Conservation (phyloP, 2,113 vertebrate genomes). For the Pangasianodon hypophthalmus region DNA sequence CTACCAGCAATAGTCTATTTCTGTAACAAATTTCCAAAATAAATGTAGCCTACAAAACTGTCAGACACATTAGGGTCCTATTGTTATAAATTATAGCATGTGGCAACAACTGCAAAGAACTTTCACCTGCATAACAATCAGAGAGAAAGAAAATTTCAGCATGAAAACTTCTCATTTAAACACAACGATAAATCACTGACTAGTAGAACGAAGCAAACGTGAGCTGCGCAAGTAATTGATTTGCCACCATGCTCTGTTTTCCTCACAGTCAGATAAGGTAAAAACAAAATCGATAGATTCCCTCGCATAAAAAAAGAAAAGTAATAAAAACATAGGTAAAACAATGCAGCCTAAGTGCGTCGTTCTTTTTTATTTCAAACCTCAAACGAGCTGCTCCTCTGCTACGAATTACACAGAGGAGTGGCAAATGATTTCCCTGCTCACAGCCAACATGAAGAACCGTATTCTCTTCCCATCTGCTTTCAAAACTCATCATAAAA, state of each 20-base stretch:
- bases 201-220: constrained; percentile 43
- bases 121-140: not conserved
- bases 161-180: constrained; percentile 1
- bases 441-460: constrained; percentile 29
- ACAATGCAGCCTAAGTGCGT: constrained; percentile 12
- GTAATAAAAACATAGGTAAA: not conserved
- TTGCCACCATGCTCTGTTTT: constrained; percentile 25
- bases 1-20: not conserved
- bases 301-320: not conserved
- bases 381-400: constrained; percentile 55
- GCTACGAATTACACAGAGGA: constrained; percentile 34
- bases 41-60: not conserved
- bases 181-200: constrained; percentile 23
- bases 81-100: not conserved
- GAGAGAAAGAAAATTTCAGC: not conserved
- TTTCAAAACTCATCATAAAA: constrained; percentile 37
- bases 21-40: not conserved
- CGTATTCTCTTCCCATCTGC: constrained; percentile 29
- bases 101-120: not conserved
- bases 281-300: constrained; percentile 35
- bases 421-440: constrained; percentile 50
- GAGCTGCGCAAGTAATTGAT: constrained; percentile 27
- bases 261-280: constrained; percentile 10
- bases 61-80: not conserved
- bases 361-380: constrained; percentile 46